Evolutionary conservation across 2,797 vertebrate species (phyloP), one percentile per base, ranked within the genome.

Genomic region (Sebastes oblongus): DNA sequence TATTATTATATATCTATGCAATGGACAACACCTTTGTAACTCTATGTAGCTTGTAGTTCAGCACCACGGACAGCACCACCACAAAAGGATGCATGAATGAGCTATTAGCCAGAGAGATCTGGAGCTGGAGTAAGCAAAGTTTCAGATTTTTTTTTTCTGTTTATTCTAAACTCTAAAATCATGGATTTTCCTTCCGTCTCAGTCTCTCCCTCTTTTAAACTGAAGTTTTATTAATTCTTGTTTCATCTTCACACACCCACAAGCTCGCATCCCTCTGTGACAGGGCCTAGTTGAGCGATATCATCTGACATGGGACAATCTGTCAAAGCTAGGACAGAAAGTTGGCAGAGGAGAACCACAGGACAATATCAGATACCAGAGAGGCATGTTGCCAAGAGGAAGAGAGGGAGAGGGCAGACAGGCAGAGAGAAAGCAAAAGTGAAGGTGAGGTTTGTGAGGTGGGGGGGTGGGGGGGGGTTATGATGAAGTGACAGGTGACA

Each of bases 221-320:
- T 16, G 8, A 67, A n/a, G 60, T 55, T 24, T 27, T 66, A 18
- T 20, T 58, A 60, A 81, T 59, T 46, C 27, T 72, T 56, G 22
- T 66, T 80, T 75, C 61, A 68, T 72, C 59, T 61, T 32, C 67
- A 70, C 24, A 69, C 71, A 72, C 59, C 60, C 50, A 29, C 66
- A 24, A 2, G 32, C 61, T 16, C 8, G 32, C 16, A 25, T 75
- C 56, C 62, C 72, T 74, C 18, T 20, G 78, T 85, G 88, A 84
- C 87, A 80, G 74, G 58, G 29, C 75, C 78, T 34, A 69, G 77
- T 85, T 88, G 86, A 81, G 62, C 34, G 36, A 80, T 71, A 82
- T 81, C 64, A 66, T 78, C 83, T 82, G 73, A 88, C 88, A 85
- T 67, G 81, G 81, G 88, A 89, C 75, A 86, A 84, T 93, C 86